Percentiles rank a stretch among this genome's conserved stretches.
These are phyloP conservation scores for Brachyhypopomus occidentalis DNA, from an alignment of 2,113 vertebrate genomes.

Conservation along the genomic window DNA sequence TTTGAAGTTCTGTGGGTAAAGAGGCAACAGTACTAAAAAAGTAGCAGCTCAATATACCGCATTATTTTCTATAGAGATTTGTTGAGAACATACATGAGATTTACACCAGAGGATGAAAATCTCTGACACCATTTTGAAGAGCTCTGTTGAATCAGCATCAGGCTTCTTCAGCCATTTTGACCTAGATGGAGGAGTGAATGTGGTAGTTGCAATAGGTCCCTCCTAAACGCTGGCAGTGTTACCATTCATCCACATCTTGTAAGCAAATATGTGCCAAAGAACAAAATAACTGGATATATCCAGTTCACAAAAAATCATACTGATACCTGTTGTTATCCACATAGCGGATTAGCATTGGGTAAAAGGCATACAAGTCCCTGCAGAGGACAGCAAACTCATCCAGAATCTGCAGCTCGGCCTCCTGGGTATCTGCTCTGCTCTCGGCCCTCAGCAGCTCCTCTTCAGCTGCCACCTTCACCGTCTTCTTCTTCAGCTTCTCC, in stretches of 20 bases:
- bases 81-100: conserved; percentile 83
- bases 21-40: not conserved
- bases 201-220: not conserved
- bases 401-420: conserved; percentile 92
- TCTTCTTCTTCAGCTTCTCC: conserved; percentile 95
- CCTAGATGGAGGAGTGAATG: conserved; percentile 65
- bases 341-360: conserved; percentile 95
- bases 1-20: conserved; percentile 89
- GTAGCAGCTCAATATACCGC: not conserved
- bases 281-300: too few species aligned
- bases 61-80: not conserved
- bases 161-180: conserved; percentile 94
- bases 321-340: conserved; percentile 97
- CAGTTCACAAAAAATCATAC: too few species aligned
- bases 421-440: conserved; percentile 86
- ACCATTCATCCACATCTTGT: too few species aligned
- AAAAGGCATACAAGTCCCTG: conserved; percentile 95
- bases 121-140: conserved; percentile 97
- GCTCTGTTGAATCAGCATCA: conserved; percentile 85
- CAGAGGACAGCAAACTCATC: conserved; percentile 96
- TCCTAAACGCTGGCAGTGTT: too few species aligned
- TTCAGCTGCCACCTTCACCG: conserved; percentile 88
- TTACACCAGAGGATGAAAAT: conserved; percentile 98
- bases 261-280: not conserved
- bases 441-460: conserved; percentile 92